phyloP scores from a whole-genome alignment of 2,113 vertebrate species.

The Meriones unguiculatus region DNA sequence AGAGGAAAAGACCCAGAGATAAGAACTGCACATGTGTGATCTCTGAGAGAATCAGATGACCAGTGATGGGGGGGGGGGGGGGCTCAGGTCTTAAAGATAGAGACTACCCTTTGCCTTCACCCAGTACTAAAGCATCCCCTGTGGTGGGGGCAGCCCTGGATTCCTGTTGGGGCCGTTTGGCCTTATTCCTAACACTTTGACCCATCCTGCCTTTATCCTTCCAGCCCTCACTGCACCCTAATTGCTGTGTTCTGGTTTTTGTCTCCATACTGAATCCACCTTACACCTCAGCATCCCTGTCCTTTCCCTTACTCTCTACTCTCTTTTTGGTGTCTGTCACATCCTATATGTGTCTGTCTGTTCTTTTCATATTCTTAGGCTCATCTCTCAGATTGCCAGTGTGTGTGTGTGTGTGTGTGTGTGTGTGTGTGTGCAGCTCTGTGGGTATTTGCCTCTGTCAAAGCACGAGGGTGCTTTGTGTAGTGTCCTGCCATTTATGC shows the following conservation, averaged over 20 bases:
- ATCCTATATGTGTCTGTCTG: neutral
- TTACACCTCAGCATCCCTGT: conserved; percentile 6
- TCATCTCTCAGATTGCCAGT: conserved; percentile 35
- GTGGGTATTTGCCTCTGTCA: neutral
- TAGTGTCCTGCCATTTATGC: neutral
- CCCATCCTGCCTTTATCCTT: neutral
- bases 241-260: neutral
- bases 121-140: neutral
- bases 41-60: neutral
- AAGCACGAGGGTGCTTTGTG: neutral
- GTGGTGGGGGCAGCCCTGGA: neutral
- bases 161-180: conserved; percentile 38
- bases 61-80: neutral
- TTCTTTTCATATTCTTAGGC: neutral
- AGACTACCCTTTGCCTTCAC: neutral
- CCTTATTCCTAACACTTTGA: neutral
- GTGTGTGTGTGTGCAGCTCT: neutral
- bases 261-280: neutral
- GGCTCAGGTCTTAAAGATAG: neutral
- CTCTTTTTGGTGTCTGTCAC: conserved; percentile 23
- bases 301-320: conserved; percentile 30
- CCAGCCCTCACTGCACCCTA: neutral
- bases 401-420: conserved; percentile 1
- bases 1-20: neutral
- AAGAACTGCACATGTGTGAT: neutral